Conservation (phyloP, 2,797 vertebrate genomes). For the Alouatta caraya region DNA sequence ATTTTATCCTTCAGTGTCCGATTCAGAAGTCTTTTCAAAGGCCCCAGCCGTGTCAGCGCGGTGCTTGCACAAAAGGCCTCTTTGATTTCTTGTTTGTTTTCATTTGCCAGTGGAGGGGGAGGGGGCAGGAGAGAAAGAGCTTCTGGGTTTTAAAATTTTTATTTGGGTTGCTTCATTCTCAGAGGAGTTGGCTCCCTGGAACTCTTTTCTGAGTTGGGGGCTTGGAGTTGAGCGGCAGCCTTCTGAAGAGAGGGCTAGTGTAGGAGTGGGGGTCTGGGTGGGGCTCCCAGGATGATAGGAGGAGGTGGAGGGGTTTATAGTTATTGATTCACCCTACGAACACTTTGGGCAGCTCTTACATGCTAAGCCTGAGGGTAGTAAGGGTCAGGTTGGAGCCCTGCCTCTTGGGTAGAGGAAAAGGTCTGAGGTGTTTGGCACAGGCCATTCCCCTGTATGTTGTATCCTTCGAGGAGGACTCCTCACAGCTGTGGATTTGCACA, state of each 20-base stretch:
- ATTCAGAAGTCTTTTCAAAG: constrained; percentile 79
- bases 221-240: not conserved
- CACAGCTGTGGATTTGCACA: not conserved
- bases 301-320: not conserved
- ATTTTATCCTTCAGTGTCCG: constrained; percentile 75
- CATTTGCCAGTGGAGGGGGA: constrained; percentile 75
- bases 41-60: constrained; percentile 75
- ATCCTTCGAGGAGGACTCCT: not conserved
- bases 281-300: not conserved
- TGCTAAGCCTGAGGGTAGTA: not conserved
- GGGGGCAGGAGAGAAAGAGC: constrained; percentile 73
- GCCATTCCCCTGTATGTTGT: not conserved
- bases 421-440: not conserved
- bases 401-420: not conserved
- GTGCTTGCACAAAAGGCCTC: constrained; percentile 75
- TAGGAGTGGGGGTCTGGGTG: not conserved
- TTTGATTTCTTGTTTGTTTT: constrained; percentile 83
- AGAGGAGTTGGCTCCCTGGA: constrained; percentile 56
- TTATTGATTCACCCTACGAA: not conserved
- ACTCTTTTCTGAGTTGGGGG: constrained; percentile 60
- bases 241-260: not conserved
- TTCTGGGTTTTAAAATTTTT: constrained; percentile 78
- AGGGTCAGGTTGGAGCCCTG: not conserved
- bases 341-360: not conserved
- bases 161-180: constrained; percentile 79